Conservation (phyloP, 2,797 vertebrate species). For the Sarcophilus harrisii region DNA sequence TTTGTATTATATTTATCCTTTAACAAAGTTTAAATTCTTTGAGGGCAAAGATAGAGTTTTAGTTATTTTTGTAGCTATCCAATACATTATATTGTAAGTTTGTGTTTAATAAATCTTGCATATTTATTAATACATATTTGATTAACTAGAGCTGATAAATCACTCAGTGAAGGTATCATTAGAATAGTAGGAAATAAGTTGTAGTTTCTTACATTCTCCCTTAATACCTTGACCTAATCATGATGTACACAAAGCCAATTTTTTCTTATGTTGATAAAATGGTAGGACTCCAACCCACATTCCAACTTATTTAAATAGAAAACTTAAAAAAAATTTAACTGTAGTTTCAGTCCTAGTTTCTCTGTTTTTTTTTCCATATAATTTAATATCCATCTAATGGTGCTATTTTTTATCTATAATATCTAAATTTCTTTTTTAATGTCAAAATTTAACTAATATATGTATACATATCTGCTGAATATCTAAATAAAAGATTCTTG, state of each 20-base stretch:
- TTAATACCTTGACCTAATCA: background rate
- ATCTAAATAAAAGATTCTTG: background rate
- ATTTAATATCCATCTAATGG: background rate
- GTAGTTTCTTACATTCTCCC: background rate
- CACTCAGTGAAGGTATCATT: background rate
- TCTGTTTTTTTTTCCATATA: constrained; percentile 30
- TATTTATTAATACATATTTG: background rate
- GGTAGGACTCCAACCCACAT: background rate
- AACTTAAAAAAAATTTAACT: background rate
- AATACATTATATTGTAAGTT: background rate
- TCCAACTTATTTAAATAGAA: background rate
- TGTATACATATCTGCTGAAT: background rate
- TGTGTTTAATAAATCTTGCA: background rate
- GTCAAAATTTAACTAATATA: background rate
- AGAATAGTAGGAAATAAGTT: background rate
- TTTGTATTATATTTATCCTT: background rate
- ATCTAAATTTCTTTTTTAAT: background rate
- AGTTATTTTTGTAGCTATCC: background rate
- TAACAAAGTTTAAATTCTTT: background rate
- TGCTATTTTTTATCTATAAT: background rate
- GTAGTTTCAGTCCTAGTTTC: background rate
- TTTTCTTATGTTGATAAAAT: background rate
- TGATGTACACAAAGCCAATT: constrained; percentile 22
- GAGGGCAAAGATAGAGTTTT: background rate
- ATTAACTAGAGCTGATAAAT: background rate